A percentile compares a stretch with the other conserved stretches of the same genome.
phyloP scores from a whole-genome alignment of 30 jellyfish, hydroid and myxozoan genomes.

The Rhopilema esculentum region DNA sequence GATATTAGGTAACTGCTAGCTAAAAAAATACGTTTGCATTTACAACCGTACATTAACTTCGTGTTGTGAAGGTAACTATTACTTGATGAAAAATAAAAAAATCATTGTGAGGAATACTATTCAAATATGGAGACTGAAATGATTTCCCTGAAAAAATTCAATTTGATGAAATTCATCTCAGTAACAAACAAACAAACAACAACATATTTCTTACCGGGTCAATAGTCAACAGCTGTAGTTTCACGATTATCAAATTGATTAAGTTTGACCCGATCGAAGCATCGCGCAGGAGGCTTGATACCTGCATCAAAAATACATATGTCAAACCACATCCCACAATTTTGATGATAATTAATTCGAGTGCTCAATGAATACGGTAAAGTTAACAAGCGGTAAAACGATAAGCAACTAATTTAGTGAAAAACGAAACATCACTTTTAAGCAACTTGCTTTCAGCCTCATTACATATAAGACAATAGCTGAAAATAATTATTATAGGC shows the following conservation, averaged over 20 bases:
- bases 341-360: background rate
- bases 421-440: no score
- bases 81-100: no score
- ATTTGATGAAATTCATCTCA: background rate
- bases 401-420: no score
- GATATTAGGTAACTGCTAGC: no score
- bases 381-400: background rate
- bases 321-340: background rate
- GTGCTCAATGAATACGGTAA: background rate
- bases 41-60: no score
- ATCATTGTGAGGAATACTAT: background rate
- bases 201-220: constrained; percentile 74
- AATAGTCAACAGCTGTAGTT: constrained; percentile 84
- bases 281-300: constrained; percentile 85
- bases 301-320: constrained; percentile 46
- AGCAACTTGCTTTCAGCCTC: no score
- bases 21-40: no score
- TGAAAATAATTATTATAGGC: no score
- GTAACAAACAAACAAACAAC: background rate
- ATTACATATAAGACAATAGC: no score
- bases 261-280: constrained; percentile 89
- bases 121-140: background rate
- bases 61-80: no score
- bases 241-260: constrained; percentile 80
- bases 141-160: background rate